These are phyloP conservation scores for Microtus oregoni DNA, from an alignment of 2,113 vertebrate genomes.

Conservation along the genomic window DNA sequence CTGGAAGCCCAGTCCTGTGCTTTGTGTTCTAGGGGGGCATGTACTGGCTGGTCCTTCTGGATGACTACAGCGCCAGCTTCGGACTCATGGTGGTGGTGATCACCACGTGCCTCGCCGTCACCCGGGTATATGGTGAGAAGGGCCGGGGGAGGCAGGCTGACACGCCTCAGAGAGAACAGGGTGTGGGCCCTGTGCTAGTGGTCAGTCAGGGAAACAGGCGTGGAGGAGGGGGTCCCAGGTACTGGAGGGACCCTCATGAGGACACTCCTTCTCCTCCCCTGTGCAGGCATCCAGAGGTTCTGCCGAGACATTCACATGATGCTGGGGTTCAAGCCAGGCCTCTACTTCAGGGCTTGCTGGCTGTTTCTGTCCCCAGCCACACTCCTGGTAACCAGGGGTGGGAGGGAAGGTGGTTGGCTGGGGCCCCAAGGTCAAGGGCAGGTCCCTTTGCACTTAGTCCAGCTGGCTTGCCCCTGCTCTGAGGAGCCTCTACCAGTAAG, in stretches of 20 bases:
- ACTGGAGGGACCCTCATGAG: neutral
- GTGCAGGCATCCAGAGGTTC: conserved; percentile 87
- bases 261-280: neutral
- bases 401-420: neutral
- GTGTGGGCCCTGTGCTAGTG: neutral
- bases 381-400: conserved; percentile 85
- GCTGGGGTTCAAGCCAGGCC: conserved; percentile 90
- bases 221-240: neutral
- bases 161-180: neutral
- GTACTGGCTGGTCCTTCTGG: conserved; percentile 91
- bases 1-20: neutral
- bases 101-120: conserved; percentile 88
- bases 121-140: conserved; percentile 89
- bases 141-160: accelerated
- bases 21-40: conserved; percentile 87
- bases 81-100: conserved; percentile 91
- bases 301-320: conserved; percentile 91
- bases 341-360: conserved; percentile 91
- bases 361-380: conserved; percentile 87
- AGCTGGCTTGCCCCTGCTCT: neutral
- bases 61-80: conserved; percentile 91
- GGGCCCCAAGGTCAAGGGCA: neutral
- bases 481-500: neutral
- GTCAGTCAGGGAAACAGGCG: neutral
- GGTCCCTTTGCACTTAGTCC: neutral